phyloP scores from a whole-genome alignment of 37 sponge, comb jelly and placozoan genomes.

The Oopsacas minuta region DNA sequence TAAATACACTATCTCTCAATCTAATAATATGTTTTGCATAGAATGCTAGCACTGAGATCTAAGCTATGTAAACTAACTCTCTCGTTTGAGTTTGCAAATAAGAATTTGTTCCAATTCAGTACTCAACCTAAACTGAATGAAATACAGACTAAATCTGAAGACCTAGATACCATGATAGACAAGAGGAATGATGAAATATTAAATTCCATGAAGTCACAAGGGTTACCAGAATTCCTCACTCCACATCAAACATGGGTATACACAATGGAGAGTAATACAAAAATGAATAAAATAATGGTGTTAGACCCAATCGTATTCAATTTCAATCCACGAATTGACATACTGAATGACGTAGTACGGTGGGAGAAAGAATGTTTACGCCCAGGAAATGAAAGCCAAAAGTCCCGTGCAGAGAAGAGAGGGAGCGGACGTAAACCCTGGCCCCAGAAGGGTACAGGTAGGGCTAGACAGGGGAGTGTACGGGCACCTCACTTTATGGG shows the following conservation, averaged over 20 bases:
- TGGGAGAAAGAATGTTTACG: conserved; percentile 77
- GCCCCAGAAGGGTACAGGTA: conserved; percentile 68
- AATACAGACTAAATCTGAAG: neutral
- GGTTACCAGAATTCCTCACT: neutral
- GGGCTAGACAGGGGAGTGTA: conserved; percentile 71
- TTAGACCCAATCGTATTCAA: conserved; percentile 56
- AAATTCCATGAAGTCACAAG: neutral
- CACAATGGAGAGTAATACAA: conserved; percentile 24
- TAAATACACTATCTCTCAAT: too few species aligned
- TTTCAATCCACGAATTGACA: conserved; percentile 57
- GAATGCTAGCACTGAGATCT: neutral
- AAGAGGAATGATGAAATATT: neutral
- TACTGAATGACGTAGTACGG: conserved; percentile 63
- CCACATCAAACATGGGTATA: conserved; percentile 3
- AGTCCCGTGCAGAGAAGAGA: conserved; percentile 64
- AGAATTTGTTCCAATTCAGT: neutral
- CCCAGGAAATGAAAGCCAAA: conserved; percentile 63
- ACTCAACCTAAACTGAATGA: neutral
- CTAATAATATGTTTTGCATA: too few species aligned
- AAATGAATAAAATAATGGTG: conserved; percentile 39
- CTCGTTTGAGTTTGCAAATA: neutral
- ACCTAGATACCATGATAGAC: neutral
- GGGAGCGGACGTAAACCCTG: conserved; percentile 83
- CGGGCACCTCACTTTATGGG: conserved; percentile 61
- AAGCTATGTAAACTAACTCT: neutral